Conservation (phyloP, 2,888 invertebrate species). For the Cosmia pyralina region DNA sequence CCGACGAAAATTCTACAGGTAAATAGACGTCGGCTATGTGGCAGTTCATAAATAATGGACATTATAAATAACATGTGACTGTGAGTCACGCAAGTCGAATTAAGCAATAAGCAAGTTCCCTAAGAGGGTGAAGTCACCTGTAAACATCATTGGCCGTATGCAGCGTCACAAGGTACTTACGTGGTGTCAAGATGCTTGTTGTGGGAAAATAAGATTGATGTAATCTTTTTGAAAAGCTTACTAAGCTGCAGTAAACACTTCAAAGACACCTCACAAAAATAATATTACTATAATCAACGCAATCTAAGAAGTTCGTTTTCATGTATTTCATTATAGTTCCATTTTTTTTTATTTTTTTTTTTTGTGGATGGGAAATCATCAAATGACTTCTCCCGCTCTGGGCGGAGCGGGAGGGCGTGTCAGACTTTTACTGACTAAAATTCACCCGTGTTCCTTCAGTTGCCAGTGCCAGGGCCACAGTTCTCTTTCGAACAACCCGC, state of each 20-base stretch:
- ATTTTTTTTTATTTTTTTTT: too few relatives aligned
- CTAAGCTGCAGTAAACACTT: not conserved
- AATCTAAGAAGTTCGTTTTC: too few relatives aligned
- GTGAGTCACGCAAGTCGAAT: constrained; percentile 21
- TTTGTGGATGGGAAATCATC: too few relatives aligned
- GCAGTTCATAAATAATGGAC: constrained; percentile 43
- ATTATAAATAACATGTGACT: constrained; percentile 37
- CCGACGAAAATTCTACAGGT: constrained; percentile 55
- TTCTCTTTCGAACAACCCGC: too few relatives aligned
- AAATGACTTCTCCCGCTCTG: too few relatives aligned
- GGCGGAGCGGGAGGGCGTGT: too few relatives aligned
- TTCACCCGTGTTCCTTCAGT: too few relatives aligned
- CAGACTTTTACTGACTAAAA: too few relatives aligned
- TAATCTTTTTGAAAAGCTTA: not conserved
- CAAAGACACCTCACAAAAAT: not conserved
- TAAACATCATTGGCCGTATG: too few relatives aligned
- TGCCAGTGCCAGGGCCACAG: too few relatives aligned
- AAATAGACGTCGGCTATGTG: constrained; percentile 49
- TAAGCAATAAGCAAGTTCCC: constrained; percentile 7
- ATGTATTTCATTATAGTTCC: too few relatives aligned
- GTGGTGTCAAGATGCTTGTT: not conserved
- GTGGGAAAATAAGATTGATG: not conserved
- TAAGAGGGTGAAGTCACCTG: not conserved
- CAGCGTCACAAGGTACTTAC: not conserved
- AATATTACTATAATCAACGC: too few relatives aligned